Evolutionary conservation across 2,113 vertebrate genomes (phyloP), one percentile per base, ranked within the genome.

Genomic region (Circaetus cinerascens): DNA sequence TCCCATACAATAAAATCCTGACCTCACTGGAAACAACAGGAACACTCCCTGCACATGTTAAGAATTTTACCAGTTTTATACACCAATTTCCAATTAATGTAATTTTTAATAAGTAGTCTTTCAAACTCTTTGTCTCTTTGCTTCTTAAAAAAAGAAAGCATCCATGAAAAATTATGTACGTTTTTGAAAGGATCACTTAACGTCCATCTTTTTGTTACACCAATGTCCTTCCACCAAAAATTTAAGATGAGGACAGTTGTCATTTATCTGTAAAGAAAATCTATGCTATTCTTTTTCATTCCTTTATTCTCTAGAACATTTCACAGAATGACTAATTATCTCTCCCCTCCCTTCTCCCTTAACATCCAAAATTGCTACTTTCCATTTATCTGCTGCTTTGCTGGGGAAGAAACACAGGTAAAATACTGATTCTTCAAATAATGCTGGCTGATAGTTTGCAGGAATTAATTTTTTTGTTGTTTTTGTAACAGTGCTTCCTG

Each of bases 1-100:
- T 95, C 83, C 79, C 43, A 75, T 45, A 36, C 40, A 46, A 50
- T 73, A 96, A 90, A 95, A 83, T 73, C 62, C 80, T 97, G 91
- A 96, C 84, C 77, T 76, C 74, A 16, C 7, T 87, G 91, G 45
- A 87, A 76, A 32, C 57, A 91, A 89, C 13, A 63, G 40, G 64
- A 95, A 81, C 53, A 7, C 36, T 91, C 51, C 75, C 48, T 77
- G 59, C 36, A 83, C 14, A 27, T 8, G 53, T 45, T 56, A 71
- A 43, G 73, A 51, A 78, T 76, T 74, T 67, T 50, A 85, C n/a
- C 1, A 5, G 3, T 41, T 79, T 81, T 50, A 75, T 67, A 79
- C 9, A 63, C 15, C 18, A 3, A 23, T 63, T 94, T 53, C 50
- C 56, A 89, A 74, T 75, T 41, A 93, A 73, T 60, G 6, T 9